phyloP scores from a whole-genome alignment of 2,888 invertebrate genomes.

The Lithosia quadra region DNA sequence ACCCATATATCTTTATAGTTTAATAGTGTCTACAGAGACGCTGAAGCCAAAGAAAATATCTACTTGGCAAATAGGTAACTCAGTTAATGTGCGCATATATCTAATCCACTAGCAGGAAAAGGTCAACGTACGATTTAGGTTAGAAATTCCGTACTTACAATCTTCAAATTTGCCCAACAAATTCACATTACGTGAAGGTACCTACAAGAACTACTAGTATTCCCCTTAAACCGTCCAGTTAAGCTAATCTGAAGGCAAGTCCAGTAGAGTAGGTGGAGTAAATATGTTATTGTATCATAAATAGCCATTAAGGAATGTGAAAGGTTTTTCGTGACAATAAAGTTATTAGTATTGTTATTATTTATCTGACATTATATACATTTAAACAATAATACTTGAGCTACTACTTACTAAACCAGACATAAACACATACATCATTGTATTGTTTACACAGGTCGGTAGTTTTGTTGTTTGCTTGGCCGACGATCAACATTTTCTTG shows the following conservation, averaged over 20 bases:
- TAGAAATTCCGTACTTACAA: not conserved
- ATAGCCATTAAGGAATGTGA: not conserved
- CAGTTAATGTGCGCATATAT: conserved; percentile 47
- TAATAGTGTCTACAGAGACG: conserved; percentile 3
- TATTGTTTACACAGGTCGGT: conserved; percentile 53
- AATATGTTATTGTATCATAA: not conserved
- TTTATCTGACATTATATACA: not conserved
- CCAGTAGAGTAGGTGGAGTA: no score
- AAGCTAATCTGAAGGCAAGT: no score
- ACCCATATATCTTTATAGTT: no score
- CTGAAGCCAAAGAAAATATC: conserved; percentile 57
- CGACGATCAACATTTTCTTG: conserved; percentile 33
- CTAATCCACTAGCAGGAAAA: conserved; percentile 47
- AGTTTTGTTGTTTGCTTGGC: conserved; percentile 50
- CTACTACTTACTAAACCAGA: not conserved
- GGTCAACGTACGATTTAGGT: conserved; percentile 51
- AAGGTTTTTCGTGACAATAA: not conserved
- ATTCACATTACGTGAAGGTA: no score
- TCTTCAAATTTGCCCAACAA: not conserved
- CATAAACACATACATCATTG: conserved; percentile 25
- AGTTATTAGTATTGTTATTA: not conserved
- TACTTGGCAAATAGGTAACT: conserved; percentile 37
- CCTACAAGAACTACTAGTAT: not conserved
- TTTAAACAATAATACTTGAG: not conserved
- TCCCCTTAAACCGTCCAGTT: no score